Evolutionary conservation across 2,113 vertebrate genomes (phyloP), one percentile per base, ranked within the genome.

Genomic region (Tetrax tetrax): DNA sequence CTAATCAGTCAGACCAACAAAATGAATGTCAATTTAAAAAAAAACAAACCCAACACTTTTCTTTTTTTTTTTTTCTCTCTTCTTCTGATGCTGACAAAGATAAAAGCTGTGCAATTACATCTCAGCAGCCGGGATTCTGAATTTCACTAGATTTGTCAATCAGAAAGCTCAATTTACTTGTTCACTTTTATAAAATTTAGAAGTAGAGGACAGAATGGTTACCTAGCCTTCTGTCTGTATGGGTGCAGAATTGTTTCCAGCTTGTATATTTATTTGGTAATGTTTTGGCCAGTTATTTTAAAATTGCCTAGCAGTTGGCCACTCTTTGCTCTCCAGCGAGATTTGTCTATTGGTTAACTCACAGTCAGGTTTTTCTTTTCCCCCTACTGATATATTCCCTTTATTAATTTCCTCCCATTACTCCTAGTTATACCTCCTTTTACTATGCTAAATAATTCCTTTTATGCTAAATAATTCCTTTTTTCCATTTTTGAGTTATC

Each of bases 381-480:
- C 63, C 56, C 38, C 38, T 85, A 80, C 78, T 89, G 91, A 89
- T 95, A 74, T 89, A 95, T 93, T 95, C 81, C 41, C 28, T 88
- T 96, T 96, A 95, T 96, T 96, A 96, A 97, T 97, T 96, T 95
- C 64, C 75, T 93, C 47, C 90, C 78, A 96, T 97, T 97, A 96
- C 85, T 94, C 79, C 74, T 95, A 79, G 91, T 96, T 96, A 93
- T 94, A 88, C 71, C 43, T 90, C 82, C 37, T 96, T 95, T 96
- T 95, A 94, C 87, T 96, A 94, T 93, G 83, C 71, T 97, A 97
- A 97, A 97, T 97, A 96, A 96, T 96, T 95, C 95, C 70, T 97
- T 95, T 94, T 94, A 95, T 95, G 87, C 90, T 97, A 95, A 97
- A 96, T 95, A 95, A 97, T 96, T 96, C 91, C 56, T 93, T 96